A percentile compares a stretch with the other conserved stretches of the same genome.
phyloP scores from a whole-genome alignment of 1,140 invertebrate genomes.

The Reticulitermes speratus region DNA sequence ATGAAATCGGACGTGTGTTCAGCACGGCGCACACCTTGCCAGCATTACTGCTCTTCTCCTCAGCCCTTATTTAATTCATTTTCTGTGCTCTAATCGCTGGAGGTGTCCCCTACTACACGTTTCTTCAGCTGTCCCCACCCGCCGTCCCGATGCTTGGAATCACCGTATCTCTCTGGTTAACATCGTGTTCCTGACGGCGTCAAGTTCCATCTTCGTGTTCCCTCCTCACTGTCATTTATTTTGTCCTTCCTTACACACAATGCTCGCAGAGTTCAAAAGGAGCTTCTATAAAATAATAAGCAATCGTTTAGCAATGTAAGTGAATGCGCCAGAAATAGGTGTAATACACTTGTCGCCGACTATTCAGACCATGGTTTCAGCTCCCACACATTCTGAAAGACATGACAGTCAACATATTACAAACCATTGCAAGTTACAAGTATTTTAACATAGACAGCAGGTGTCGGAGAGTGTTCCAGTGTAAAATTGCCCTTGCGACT shows the following conservation, averaged over 20 bases:
- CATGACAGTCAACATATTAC: no score
- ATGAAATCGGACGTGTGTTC: not conserved
- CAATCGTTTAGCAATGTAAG: no score
- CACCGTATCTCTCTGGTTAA: not conserved
- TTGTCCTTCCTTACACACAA: not conserved
- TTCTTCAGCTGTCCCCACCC: not conserved
- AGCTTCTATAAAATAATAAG: no score
- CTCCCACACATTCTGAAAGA: no score
- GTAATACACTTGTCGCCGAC: no score
- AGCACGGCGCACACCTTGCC: not conserved
- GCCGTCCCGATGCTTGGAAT: not conserved
- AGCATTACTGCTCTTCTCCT: not conserved
- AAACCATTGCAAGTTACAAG: no score
- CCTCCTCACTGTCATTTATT: not conserved
- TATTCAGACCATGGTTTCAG: no score
- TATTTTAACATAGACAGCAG: no score
- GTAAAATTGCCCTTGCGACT: no score
- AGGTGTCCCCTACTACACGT: not conserved
- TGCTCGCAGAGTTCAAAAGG: no score
- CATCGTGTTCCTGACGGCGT: not conserved
- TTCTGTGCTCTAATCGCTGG: not conserved
- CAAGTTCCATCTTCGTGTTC: not conserved
- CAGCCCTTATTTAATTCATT: not conserved
- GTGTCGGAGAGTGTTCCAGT: no score
- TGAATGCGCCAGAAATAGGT: no score